These are phyloP conservation scores for Hestina assimilis DNA, from an alignment of 1,140 invertebrate genomes.

Conservation along the genomic window DNA sequence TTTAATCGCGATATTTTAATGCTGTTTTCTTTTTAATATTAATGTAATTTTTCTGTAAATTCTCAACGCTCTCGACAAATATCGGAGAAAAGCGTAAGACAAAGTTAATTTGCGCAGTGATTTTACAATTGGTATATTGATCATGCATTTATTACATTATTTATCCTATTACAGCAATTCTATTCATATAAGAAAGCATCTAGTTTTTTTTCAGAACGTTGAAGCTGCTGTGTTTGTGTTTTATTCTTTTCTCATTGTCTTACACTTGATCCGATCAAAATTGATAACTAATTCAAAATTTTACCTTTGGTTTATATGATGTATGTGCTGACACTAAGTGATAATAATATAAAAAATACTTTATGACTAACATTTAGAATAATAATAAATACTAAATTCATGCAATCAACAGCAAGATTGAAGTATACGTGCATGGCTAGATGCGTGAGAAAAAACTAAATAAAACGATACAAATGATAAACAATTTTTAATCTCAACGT, in stretches of 20 bases:
- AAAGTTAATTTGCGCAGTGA: conserved; percentile 23
- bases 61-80: conserved; percentile 77
- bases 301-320: conserved; percentile 69
- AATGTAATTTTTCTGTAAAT: conserved; percentile 57
- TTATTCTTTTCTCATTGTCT: conserved; percentile 45
- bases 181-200: conserved; percentile 41
- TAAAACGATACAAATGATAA: conserved; percentile 51
- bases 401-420: conserved; percentile 72
- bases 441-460: conserved; percentile 74
- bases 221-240: not conserved
- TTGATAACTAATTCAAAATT: conserved; percentile 43
- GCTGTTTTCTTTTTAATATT: conserved; percentile 28
- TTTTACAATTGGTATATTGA: conserved; percentile 17
- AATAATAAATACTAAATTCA: conserved; percentile 64
- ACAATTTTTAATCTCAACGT: conserved; percentile 42
- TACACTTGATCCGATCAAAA: conserved; percentile 63
- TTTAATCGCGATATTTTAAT: conserved; percentile 40
- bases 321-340: conserved; percentile 73
- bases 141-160: conserved; percentile 23
- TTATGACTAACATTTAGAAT: conserved; percentile 72
- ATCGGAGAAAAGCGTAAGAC: conserved; percentile 68
- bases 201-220: conserved; percentile 27
- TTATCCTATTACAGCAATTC: conserved; percentile 43
- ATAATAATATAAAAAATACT: conserved; percentile 57
- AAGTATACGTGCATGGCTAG: conserved; percentile 74